Evolutionary conservation across 1,140 invertebrate species (phyloP).

Genomic region (Nasonia giraulti): DNA sequence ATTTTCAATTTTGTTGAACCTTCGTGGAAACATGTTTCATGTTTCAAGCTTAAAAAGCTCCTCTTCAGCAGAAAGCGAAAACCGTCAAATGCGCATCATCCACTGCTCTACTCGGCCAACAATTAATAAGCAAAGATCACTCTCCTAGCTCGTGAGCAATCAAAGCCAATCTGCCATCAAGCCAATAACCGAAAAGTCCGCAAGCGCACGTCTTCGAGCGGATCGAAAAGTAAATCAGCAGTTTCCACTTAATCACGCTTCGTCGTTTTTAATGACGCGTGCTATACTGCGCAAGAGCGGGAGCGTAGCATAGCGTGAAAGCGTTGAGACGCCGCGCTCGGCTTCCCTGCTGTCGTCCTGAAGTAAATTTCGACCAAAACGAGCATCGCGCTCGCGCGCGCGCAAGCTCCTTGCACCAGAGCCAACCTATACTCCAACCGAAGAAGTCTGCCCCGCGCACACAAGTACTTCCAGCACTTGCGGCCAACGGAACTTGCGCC

Average conservation of each 20-base stretch:
- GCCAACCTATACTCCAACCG: no score
- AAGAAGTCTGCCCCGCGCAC: neutral
- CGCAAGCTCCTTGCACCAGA: neutral
- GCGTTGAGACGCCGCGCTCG: neutral
- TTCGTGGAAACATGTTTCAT: no score
- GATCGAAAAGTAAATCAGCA: constrained; percentile 1
- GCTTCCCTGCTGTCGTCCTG: neutral
- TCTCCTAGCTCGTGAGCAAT: neutral
- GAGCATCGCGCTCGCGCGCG: neutral
- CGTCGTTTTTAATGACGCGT: constrained; percentile 39
- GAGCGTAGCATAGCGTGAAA: neutral
- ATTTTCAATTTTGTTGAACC: no score
- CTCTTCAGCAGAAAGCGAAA: no score
- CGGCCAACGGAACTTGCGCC: constrained; percentile 11
- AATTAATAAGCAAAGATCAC: no score
- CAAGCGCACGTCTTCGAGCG: neutral
- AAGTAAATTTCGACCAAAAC: constrained; percentile 36
- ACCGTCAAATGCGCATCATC: no score
- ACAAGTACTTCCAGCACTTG: constrained; percentile 40
- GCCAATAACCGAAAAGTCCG: neutral
- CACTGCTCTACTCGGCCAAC: no score
- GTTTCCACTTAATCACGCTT: constrained; percentile 15
- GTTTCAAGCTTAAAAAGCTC: no score
- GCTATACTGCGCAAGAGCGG: neutral
- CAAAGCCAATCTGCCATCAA: neutral